Evolutionary conservation across 2,888 invertebrate species (phyloP).

Genomic region (Allygus modestus): DNA sequence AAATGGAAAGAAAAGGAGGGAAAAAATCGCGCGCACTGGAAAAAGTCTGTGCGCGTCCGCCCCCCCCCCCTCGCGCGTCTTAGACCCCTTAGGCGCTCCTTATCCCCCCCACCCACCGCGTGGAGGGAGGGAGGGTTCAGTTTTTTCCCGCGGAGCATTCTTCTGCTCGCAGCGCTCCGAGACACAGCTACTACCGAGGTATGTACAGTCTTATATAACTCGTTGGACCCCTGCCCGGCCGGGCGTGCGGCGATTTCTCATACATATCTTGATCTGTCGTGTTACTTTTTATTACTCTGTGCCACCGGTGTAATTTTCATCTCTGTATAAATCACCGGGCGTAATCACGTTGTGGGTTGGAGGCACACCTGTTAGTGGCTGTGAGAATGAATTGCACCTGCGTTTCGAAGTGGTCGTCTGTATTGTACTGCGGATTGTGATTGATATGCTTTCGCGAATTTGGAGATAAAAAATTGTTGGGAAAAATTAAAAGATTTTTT

Average conservation of each 20-base stretch:
- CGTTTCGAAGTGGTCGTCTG: neutral
- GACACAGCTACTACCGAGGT: conserved; percentile 37
- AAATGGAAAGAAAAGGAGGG: conserved; percentile 61
- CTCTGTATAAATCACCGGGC: conserved; percentile 19
- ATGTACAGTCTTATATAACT: conserved; percentile 51
- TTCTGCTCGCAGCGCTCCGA: conserved; percentile 42
- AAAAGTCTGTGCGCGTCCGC: conserved; percentile 56
- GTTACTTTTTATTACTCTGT: conserved; percentile 28
- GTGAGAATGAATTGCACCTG: neutral
- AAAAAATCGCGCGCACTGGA: conserved; percentile 63
- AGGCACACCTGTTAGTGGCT: conserved; percentile 20
- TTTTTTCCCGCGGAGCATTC: conserved; percentile 63
- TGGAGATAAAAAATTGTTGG: too few relatives aligned
- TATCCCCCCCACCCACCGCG: conserved; percentile 53
- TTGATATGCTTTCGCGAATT: neutral
- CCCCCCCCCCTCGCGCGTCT: conserved; percentile 52
- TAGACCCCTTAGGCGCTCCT: conserved; percentile 60
- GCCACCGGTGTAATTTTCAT: conserved; percentile 19
- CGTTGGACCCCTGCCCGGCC: conserved; percentile 14
- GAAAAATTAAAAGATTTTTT: too few relatives aligned
- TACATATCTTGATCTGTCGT: conserved; percentile 30
- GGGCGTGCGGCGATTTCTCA: neutral
- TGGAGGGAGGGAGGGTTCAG: conserved; percentile 60
- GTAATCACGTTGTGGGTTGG: neutral
- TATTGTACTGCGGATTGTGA: too few relatives aligned